These are phyloP conservation scores for Epinephelus awoara DNA, from an alignment of 2,797 vertebrate species.

Conservation along the genomic window DNA sequence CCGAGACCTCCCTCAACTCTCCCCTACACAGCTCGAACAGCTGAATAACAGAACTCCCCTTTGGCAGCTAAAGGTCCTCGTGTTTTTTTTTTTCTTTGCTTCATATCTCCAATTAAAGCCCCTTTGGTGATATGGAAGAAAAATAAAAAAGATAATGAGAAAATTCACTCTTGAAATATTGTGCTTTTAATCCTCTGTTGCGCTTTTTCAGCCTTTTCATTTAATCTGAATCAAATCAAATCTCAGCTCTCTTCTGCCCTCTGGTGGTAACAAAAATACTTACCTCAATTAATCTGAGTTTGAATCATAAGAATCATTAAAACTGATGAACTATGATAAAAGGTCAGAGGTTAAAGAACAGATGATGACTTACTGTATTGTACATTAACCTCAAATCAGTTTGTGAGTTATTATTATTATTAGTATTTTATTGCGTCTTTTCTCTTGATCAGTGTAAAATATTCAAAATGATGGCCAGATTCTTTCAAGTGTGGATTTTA, in stretches of 20 bases:
- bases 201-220: background rate
- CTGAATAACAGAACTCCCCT: background rate
- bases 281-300: background rate
- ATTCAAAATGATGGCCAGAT: background rate
- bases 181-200: background rate
- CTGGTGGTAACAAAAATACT: slow-evolving; percentile 35
- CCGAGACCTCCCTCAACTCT: slow-evolving; percentile 11
- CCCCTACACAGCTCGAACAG: background rate
- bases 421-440: background rate
- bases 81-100: background rate
- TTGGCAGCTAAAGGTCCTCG: background rate
- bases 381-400: background rate
- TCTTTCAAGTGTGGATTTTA: background rate
- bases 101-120: background rate
- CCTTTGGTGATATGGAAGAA: background rate
- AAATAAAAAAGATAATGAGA: background rate
- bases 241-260: slow-evolving; percentile 38
- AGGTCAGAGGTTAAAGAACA: background rate
- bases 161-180: background rate
- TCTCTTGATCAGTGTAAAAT: background rate
- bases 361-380: background rate
- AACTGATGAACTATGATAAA: background rate
- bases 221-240: background rate
- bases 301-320: background rate
- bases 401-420: background rate